These are phyloP conservation scores for Hippocampus comes DNA, from an alignment of 2,113 vertebrate genomes.

Conservation along the genomic window DNA sequence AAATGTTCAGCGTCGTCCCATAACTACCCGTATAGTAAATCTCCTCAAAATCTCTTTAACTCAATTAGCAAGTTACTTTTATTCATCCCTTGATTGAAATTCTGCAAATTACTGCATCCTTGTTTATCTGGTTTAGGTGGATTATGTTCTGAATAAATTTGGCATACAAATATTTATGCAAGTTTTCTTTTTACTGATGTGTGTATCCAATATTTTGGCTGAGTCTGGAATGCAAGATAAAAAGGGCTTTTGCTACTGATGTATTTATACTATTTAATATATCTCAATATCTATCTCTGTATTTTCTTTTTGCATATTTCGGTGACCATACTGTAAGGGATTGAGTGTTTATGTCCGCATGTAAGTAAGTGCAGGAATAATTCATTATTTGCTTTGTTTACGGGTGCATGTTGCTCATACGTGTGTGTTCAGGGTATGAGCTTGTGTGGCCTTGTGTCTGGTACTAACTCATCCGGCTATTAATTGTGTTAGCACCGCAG, in stretches of 20 bases:
- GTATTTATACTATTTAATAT: background rate
- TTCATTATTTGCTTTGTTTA: slow-evolving; percentile 27
- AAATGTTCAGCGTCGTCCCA: background rate
- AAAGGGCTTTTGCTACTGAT: background rate
- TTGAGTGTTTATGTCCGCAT: slow-evolving; percentile 1
- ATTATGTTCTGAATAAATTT: background rate
- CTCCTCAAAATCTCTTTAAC: background rate
- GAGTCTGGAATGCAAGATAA: background rate
- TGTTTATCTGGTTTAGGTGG: background rate
- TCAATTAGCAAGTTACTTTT: background rate
- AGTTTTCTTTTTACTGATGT: too few species aligned
- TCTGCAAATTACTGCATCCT: background rate
- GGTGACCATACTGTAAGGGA: slow-evolving; percentile 11
- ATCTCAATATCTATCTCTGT: background rate
- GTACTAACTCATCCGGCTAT: slow-evolving; percentile 94
- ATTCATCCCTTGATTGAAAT: background rate
- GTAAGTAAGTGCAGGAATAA: slow-evolving; percentile 15
- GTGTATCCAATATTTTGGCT: too few species aligned
- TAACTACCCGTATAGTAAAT: background rate
- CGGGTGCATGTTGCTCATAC: slow-evolving; percentile 22
- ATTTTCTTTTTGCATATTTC: background rate
- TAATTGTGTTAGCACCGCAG: slow-evolving; percentile 95
- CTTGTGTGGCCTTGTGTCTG: slow-evolving; percentile 81
- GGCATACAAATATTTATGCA: too few species aligned
- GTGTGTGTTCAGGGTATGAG: slow-evolving; percentile 33